Evolutionary conservation across 2,797 vertebrate genomes (phyloP), one percentile per base, ranked within the genome.

Genomic region (Cynopterus sphinx): DNA sequence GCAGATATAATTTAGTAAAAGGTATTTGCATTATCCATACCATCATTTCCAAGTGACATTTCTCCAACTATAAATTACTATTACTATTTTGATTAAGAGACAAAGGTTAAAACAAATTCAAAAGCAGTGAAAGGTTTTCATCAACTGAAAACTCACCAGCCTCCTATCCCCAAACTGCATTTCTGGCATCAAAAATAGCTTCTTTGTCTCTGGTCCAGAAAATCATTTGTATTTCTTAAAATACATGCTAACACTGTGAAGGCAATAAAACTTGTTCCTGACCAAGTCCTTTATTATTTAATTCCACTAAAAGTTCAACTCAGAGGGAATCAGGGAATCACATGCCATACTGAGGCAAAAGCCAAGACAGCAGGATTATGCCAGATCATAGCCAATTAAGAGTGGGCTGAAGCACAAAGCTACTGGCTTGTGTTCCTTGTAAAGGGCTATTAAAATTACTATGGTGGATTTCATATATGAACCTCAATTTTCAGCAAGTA

Each of bases 401-500:
- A 83, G 43, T 57, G 26, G 90, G 26, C 12, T 75, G 21, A 85
- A 33, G 26, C 46, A 90, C 31, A 86, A 90, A 88, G 26, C 9
- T 43, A 46, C 36, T 63, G 43, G 36, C 31, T 86, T 84, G 1
- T n/a, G 26, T 59, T 88, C 87, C 9, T 57, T 77, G 2, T 61
- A 92, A 59, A 63, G 3, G 33, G 6, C 65, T 94, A 86, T 67
- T 94, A 79, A 94, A 93, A 83, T 61, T 70, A 67, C 31, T 71
- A 73, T 43, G 16, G n/a, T 53, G 41, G 22, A 90, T 33, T 61
- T 63, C 11, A 71, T 17, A 86, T 2, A 91, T 59, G 24, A 96
- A 87, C 46, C 94, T 97, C 67, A 96, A 85, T 87, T 78, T 95
- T 39, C 49, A 90, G 28, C 71, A 9, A 85, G 36, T 41, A 89